Evolutionary conservation across 1,140 invertebrate genomes (phyloP).

Genomic region (Scaptomyza hsui): DNA sequence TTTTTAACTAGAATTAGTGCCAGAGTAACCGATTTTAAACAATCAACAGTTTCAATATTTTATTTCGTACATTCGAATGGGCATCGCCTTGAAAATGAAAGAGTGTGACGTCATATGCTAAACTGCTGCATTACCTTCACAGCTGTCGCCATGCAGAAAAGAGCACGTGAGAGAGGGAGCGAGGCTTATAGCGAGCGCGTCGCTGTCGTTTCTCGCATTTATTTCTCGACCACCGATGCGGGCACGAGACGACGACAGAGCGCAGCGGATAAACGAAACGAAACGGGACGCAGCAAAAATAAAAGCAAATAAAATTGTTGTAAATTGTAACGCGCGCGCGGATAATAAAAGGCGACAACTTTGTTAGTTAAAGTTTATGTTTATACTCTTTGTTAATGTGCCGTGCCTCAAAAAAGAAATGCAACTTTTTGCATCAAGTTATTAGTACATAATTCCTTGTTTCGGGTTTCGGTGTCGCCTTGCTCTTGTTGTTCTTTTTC

Average conservation of each 20-base stretch:
- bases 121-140: constrained; percentile 14
- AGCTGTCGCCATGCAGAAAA: constrained; percentile 8
- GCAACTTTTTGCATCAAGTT: neutral
- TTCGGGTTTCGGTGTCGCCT: constrained; percentile 21
- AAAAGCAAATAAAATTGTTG: constrained; percentile 20
- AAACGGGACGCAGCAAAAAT: constrained; percentile 22
- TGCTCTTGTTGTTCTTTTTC: constrained; percentile 38
- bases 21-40: neutral
- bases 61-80: neutral
- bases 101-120: constrained; percentile 10
- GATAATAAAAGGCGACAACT: constrained; percentile 27
- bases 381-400: constrained; percentile 1
- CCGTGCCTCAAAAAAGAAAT: neutral
- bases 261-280: constrained; percentile 35
- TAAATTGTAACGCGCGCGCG: constrained; percentile 39
- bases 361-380: constrained; percentile 25
- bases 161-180: constrained; percentile 9
- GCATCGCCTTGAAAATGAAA: neutral
- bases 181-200: constrained; percentile 36
- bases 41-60: neutral
- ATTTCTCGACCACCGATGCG: constrained; percentile 57
- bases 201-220: constrained; percentile 56
- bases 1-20: too few species aligned
- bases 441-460: neutral
- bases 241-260: constrained; percentile 51